Percentiles rank a stretch among this genome's conserved stretches.
Evolutionary conservation across 2,797 vertebrate species (phyloP).

Genomic region (Pipistrellus pipistrellus): DNA sequence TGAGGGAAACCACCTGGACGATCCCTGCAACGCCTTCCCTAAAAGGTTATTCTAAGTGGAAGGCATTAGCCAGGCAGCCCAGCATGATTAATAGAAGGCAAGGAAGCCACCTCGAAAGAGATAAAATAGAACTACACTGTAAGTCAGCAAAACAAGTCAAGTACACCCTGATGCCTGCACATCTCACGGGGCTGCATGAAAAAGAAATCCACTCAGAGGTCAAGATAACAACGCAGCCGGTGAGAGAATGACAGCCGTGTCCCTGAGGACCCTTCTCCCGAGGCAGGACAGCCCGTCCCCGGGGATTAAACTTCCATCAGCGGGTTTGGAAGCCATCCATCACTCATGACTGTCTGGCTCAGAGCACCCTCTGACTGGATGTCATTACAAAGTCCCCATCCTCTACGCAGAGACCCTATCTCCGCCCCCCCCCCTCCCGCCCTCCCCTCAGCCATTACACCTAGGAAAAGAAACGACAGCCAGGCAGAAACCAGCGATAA

Average conservation of each 20-base stretch:
- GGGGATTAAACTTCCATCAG: conserved; percentile 92
- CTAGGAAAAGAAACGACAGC: conserved; percentile 51
- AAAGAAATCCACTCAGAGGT: conserved; percentile 80
- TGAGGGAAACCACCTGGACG: background rate
- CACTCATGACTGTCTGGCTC: conserved; percentile 88
- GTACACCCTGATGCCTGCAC: conserved; percentile 66
- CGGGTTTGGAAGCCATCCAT: conserved; percentile 90
- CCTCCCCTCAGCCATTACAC: conserved; percentile 37
- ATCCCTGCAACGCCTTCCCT: conserved; percentile 28
- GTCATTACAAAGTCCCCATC: conserved; percentile 88
- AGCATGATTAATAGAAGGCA: conserved; percentile 62
- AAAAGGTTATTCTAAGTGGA: conserved; percentile 63
- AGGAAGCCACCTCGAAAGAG: conserved; percentile 59
- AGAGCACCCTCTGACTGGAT: conserved; percentile 83
- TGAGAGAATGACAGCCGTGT: conserved; percentile 79
- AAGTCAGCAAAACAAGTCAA: conserved; percentile 49
- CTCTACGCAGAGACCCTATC: conserved; percentile 59
- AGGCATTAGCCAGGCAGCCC: background rate
- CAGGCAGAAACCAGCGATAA: background rate
- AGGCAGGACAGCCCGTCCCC: conserved; percentile 78
- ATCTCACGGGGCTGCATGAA: conserved; percentile 67
- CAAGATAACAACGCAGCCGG: conserved; percentile 62
- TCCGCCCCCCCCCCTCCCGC: background rate
- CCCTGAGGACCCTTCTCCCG: conserved; percentile 75
- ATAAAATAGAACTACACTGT: conserved; percentile 23